Evolutionary conservation across 1,140 invertebrate species (phyloP).

Genomic region (Danaus plexippus): DNA sequence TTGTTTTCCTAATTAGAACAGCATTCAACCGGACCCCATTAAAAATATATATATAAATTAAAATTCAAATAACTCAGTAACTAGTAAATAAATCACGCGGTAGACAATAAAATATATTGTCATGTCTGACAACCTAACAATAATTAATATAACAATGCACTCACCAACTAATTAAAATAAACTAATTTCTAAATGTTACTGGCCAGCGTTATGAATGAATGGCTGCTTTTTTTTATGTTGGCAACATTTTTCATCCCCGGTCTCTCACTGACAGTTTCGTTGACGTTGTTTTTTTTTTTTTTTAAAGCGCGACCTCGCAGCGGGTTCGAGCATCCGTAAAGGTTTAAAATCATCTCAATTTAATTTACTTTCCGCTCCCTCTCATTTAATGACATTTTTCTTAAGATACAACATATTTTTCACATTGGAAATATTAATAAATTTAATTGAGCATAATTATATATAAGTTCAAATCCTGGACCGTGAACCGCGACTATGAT

Average conservation of each 20-base stretch:
- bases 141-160: conserved; percentile 67
- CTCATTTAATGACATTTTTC: conserved; percentile 17
- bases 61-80: conserved; percentile 71
- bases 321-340: conserved; percentile 58
- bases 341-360: conserved; percentile 61
- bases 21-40: conserved; percentile 67
- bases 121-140: conserved; percentile 40
- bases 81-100: conserved; percentile 65
- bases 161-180: conserved; percentile 68
- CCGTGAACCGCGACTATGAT: not conserved
- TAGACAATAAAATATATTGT: conserved; percentile 71
- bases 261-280: conserved; percentile 58
- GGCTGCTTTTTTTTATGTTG: conserved; percentile 36
- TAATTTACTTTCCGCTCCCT: conserved; percentile 43
- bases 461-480: not conserved
- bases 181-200: conserved; percentile 65
- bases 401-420: conserved; percentile 5
- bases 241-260: conserved; percentile 64
- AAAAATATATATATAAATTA: conserved; percentile 70
- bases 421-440: not conserved
- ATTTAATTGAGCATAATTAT: not conserved
- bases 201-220: conserved; percentile 59
- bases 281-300: conserved; percentile 60
- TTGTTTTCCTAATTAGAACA: conserved; percentile 70
- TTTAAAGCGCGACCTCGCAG: conserved; percentile 61